Percentiles rank a stretch among this genome's conserved stretches.
These are phyloP conservation scores for Megalurothrips usitatus DNA, from an alignment of 2,888 invertebrate species.

Conservation along the genomic window DNA sequence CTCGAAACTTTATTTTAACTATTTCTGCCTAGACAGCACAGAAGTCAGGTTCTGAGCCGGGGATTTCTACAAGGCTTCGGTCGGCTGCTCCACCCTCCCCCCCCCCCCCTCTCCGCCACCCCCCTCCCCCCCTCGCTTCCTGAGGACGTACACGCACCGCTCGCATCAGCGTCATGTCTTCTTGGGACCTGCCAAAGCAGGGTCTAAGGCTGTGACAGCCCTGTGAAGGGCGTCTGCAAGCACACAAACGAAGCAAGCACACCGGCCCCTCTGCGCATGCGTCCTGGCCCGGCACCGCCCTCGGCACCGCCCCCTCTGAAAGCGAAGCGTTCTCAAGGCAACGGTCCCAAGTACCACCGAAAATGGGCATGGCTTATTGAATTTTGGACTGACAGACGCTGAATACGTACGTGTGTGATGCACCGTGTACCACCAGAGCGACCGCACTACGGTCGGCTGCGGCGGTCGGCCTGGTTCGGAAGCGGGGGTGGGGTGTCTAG, in stretches of 20 bases:
- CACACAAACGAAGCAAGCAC: conserved; percentile 14
- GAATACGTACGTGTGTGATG: too few species aligned
- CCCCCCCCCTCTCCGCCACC: background rate
- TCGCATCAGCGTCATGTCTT: background rate
- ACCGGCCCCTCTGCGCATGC: background rate
- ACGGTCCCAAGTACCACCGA: too few species aligned
- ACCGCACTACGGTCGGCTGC: too few species aligned
- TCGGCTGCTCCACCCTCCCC: background rate
- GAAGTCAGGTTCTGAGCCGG: background rate
- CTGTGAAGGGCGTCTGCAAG: background rate
- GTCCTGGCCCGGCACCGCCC: background rate
- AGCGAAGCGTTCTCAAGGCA: background rate
- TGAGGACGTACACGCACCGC: background rate
- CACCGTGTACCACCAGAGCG: too few species aligned
- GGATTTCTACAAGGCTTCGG: conserved; percentile 23
- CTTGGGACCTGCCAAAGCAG: conserved; percentile 5
- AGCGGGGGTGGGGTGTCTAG: background rate
- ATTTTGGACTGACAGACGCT: too few species aligned
- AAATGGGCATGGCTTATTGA: too few species aligned
- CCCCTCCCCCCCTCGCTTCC: background rate
- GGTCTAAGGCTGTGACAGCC: background rate
- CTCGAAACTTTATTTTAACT: conserved; percentile 3
- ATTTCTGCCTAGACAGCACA: background rate
- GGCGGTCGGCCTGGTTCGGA: too few species aligned
- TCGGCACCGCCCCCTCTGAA: too few species aligned